Percentiles rank a stretch among this genome's conserved stretches.
Evolutionary conservation across 2,888 invertebrate genomes (phyloP).

Genomic region (Phaedon cochleariae): DNA sequence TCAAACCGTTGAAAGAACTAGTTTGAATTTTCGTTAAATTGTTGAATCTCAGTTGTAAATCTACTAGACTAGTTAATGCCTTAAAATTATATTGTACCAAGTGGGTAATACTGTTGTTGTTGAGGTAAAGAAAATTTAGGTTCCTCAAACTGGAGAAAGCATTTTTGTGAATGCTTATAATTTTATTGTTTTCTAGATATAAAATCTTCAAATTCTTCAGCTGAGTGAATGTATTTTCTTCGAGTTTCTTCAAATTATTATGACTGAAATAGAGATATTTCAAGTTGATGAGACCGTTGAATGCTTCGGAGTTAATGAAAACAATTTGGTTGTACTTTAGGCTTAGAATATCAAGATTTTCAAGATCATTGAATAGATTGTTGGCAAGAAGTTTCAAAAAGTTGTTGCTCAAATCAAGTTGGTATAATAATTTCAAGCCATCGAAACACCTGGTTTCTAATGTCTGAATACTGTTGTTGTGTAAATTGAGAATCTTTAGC

Average conservation of each 20-base stretch:
- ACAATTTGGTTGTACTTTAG: constrained; percentile 58
- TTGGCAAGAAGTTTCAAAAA: constrained; percentile 52
- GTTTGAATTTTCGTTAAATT: constrained; percentile 56
- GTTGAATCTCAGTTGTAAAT: constrained; percentile 58
- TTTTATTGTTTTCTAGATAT: constrained; percentile 59
- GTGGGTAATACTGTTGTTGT: constrained; percentile 57
- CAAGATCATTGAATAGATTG: constrained; percentile 57
- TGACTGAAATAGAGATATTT: constrained; percentile 59
- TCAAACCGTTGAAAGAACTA: constrained; percentile 59
- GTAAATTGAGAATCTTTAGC: constrained; percentile 56
- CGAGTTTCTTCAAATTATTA: constrained; percentile 59
- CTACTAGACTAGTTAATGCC: constrained; percentile 54
- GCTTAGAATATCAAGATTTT: constrained; percentile 57
- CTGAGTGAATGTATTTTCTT: constrained; percentile 55
- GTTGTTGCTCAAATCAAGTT: constrained; percentile 57
- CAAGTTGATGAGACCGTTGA: constrained; percentile 56
- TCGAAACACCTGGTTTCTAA: constrained; percentile 58
- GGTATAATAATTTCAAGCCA: constrained; percentile 54
- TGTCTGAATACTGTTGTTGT: constrained; percentile 55
- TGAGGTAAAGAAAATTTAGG: constrained; percentile 57
- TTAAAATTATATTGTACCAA: constrained; percentile 59
- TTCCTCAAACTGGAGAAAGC: constrained; percentile 58
- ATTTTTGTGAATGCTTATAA: constrained; percentile 56
- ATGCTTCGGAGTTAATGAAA: constrained; percentile 57
- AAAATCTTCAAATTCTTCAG: constrained; percentile 58